phyloP scores from a whole-genome alignment of 2,113 vertebrate species.

The Otocyon megalotis region DNA sequence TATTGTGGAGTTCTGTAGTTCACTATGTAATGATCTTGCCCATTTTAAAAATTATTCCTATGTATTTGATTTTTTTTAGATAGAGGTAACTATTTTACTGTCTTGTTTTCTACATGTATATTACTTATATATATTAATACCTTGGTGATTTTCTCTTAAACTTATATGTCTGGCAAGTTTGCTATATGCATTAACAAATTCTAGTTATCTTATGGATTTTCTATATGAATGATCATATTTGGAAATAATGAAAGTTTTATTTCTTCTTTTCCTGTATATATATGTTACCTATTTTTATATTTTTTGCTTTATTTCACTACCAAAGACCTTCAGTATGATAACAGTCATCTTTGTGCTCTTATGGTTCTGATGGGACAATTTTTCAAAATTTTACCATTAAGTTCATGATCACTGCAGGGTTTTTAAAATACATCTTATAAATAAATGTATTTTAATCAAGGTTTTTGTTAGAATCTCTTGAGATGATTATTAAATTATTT shows the following conservation, averaged over 20 bases:
- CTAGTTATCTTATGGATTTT: not conserved
- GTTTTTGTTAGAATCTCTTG: not conserved
- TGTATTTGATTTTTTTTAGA: not conserved
- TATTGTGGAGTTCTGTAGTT: not conserved
- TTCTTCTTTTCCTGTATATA: not conserved
- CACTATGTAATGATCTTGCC: not conserved
- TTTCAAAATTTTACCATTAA: not conserved
- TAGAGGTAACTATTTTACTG: not conserved
- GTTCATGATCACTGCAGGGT: not conserved
- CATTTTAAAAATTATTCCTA: not conserved
- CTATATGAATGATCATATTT: not conserved
- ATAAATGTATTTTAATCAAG: not conserved
- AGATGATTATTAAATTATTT: not conserved
- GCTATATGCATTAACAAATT: not conserved
- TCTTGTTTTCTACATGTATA: not conserved
- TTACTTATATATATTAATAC: not conserved
- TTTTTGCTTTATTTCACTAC: not conserved
- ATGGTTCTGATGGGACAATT: not conserved
- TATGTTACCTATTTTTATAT: not conserved
- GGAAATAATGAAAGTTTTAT: not conserved
- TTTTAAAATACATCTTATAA: constrained; percentile 16
- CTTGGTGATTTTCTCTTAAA: not conserved
- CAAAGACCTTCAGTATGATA: not conserved
- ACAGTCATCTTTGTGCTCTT: not conserved
- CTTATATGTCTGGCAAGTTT: not conserved